Percentiles rank a stretch among this genome's conserved stretches.
Conservation (phyloP, 2,888 invertebrate genomes). For the Nyleta sp. region DNA sequence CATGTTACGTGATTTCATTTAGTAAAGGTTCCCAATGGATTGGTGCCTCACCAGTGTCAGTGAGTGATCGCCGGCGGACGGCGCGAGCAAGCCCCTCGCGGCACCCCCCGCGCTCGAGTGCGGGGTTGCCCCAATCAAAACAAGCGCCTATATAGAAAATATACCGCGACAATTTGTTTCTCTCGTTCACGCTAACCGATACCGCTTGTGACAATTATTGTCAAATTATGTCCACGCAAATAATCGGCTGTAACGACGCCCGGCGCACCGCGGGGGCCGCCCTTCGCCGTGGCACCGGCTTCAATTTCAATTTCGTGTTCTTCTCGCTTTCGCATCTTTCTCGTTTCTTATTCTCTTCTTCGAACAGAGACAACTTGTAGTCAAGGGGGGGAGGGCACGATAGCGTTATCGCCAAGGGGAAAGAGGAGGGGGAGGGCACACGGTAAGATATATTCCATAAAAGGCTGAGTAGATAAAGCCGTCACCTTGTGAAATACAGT, state of each 20-base stretch:
- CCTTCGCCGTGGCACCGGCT: slow-evolving; percentile 27
- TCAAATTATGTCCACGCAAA: slow-evolving; percentile 40
- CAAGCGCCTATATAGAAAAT: slow-evolving; percentile 41
- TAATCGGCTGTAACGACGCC: slow-evolving; percentile 8
- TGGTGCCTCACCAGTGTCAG: slow-evolving; percentile 61
- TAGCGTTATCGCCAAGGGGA: slow-evolving; percentile 55
- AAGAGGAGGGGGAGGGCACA: slow-evolving; percentile 35
- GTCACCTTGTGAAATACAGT: slow-evolving; percentile 65
- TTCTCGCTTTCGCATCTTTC: slow-evolving; percentile 50
- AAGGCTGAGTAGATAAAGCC: slow-evolving; percentile 65
- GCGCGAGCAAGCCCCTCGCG: slow-evolving; percentile 26
- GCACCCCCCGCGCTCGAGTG: neutral
- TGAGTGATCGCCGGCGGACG: slow-evolving; percentile 18
- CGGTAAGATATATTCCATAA: slow-evolving; percentile 62
- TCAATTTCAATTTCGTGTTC: slow-evolving; percentile 45
- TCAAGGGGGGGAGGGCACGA: slow-evolving; percentile 75
- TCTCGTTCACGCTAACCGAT: neutral
- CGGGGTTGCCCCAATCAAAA: no score
- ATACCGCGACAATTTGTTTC: slow-evolving; percentile 23
- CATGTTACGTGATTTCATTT: slow-evolving; percentile 74
- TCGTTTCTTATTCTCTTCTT: slow-evolving; percentile 64
- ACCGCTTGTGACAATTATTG: slow-evolving; percentile 48
- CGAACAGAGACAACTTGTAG: slow-evolving; percentile 78
- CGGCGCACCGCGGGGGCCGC: slow-evolving; percentile 10
- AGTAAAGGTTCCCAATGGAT: slow-evolving; percentile 67